Percentiles rank a stretch among this genome's conserved stretches.
Evolutionary conservation across 2,797 vertebrate genomes (phyloP).

Genomic region (Galago senegalensis): DNA sequence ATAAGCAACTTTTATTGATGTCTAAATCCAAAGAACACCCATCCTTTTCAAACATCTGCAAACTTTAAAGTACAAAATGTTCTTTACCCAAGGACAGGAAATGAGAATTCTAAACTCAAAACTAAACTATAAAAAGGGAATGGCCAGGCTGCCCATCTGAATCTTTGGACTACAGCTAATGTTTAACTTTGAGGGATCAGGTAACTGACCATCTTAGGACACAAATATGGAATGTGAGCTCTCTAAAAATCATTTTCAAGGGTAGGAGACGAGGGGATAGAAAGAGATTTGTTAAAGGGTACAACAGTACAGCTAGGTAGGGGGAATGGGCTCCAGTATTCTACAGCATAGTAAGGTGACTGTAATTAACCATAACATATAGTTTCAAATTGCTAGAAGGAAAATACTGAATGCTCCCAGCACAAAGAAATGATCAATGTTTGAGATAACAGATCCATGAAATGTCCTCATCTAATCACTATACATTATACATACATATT

Average conservation of each 20-base stretch:
- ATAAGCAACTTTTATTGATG: slow-evolving; percentile 50
- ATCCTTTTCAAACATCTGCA: slow-evolving; percentile 66
- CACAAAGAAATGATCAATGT: not conserved
- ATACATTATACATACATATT: not conserved
- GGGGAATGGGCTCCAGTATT: not conserved
- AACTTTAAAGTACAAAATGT: slow-evolving; percentile 75
- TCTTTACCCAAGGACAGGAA: slow-evolving; percentile 53
- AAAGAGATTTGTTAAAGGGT: not conserved
- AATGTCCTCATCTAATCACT: not conserved
- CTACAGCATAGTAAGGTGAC: not conserved
- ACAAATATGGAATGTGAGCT: not conserved
- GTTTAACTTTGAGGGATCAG: slow-evolving; percentile 59
- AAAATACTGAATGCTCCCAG: not conserved
- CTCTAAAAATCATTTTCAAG: not conserved
- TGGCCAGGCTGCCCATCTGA: not conserved
- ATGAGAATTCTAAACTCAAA: slow-evolving; percentile 63
- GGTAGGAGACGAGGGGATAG: not conserved
- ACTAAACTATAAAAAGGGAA: slow-evolving; percentile 30
- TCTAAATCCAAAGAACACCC: slow-evolving; percentile 53
- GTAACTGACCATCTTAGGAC: slow-evolving; percentile 13
- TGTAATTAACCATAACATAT: not conserved
- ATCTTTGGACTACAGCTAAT: slow-evolving; percentile 31
- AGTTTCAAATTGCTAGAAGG: not conserved
- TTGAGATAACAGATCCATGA: not conserved
- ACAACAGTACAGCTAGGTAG: too few relatives aligned